Evolutionary conservation across 2,888 invertebrate species (phyloP), one percentile per base, ranked within the genome.

Genomic region (Stegana nigrithorax): DNA sequence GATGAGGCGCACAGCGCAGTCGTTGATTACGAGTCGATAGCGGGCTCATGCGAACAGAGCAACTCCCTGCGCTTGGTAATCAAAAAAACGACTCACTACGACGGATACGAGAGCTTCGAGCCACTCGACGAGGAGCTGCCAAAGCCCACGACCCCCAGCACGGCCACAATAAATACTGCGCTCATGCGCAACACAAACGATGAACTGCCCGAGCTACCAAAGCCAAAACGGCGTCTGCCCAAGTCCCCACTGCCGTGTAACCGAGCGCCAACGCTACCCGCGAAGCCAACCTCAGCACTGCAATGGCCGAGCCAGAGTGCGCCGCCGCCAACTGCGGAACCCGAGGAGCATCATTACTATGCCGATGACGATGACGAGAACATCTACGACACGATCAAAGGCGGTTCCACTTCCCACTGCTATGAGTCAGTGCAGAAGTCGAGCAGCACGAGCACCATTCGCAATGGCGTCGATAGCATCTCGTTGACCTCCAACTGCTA

Each of bases 361-460:
- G 73, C 77, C 12, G 78, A 87, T 32, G 23, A n/a, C 12, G 44
- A 47, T 47, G 87, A 85, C 19, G 90, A 90, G 68, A 89, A 90
- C 71, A 90, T 90, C 67, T 90, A 90, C 70, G 90, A 89, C 66
- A 89, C 89, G 1, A 90, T 90, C 64, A 90, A 89, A 72, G 88
- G 88, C 47, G 81, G 80, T 1, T 87, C 88, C 0, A 81, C 80
- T 1, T 87, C 88, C 0, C 75, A 81, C 29, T 81, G 82, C 65
- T 84, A 85, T 60, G 85, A 85, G 51, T 74, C 80, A 8, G 51
- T 84, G 57, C 74, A 78, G n/a, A 51, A 64, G 27, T 63, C 25
- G 25, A 62, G 60, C 63, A 42, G 60, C 47, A 39, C 60, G 58
- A 56, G 63, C 57, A 23, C 66, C 59, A 21, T 50, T 60, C 14